These are phyloP conservation scores for Lycaon pictus DNA, from an alignment of 2,113 vertebrate species.

Conservation along the genomic window DNA sequence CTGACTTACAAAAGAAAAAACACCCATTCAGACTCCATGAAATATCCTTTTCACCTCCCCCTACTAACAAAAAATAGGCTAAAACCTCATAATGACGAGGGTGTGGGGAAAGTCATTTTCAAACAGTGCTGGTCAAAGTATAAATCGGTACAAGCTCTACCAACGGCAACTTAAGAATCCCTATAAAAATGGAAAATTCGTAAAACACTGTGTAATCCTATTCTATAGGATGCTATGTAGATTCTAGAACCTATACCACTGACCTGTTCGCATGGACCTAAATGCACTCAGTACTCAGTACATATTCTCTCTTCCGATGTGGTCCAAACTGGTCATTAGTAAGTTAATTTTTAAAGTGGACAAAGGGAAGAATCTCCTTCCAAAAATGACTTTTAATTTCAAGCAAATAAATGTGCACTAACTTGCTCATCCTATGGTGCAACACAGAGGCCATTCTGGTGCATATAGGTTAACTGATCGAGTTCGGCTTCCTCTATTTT, in stretches of 20 bases:
- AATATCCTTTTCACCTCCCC: no score
- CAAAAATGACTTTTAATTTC: neutral
- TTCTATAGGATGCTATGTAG: neutral
- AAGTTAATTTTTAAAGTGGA: neutral
- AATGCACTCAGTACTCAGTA: accelerated
- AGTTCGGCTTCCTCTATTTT: neutral
- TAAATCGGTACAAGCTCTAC: neutral
- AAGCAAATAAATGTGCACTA: neutral
- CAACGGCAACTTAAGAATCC: neutral
- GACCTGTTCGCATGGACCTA: neutral
- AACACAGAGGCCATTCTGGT: neutral
- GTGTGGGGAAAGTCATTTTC: neutral
- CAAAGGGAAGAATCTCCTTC: neutral
- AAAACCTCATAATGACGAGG: neutral
- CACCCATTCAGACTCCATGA: neutral
- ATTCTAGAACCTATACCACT: neutral
- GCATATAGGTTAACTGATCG: neutral
- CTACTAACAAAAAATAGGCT: neutral
- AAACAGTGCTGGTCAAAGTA: neutral
- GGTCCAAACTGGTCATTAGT: neutral
- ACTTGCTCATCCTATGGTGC: neutral
- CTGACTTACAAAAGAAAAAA: neutral
- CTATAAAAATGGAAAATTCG: neutral
- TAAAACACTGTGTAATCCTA: neutral
- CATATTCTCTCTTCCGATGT: neutral